Evolutionary conservation across 2,797 vertebrate genomes (phyloP), one percentile per base, ranked within the genome.

Genomic region (Acanthurus leucopareius): DNA sequence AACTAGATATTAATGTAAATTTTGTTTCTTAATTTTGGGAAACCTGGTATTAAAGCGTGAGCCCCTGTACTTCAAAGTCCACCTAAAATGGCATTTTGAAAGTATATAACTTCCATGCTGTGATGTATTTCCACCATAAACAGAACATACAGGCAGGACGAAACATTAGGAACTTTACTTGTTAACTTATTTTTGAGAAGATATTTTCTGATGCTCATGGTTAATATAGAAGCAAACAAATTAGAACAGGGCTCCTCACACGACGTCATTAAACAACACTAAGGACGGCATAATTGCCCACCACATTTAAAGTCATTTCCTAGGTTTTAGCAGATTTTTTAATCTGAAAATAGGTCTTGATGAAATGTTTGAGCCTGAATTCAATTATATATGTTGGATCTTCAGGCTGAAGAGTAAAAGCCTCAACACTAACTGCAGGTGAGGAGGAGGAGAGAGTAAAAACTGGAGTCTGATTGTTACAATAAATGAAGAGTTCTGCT

Each of bases 381-480:
- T 20, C 28, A 54, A 64, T 75, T 9, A 64, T 77, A 61, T 53
- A 71, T 71, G 71, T 56, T 15, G 20, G 69, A 48, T 52, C 48
- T 58, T 75, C 66, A 67, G 10, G 63, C 54, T 13, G 25, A 64
- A 54, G 35, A 76, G 28, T 72, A 62, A 75, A 25, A 61, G 59
- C 20, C 61, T 64, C 35, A 44, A 38, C 4, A 8, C 28, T 42
- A 40, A 9, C 52, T 69, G 51, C 44, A 68, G 74, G 49, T 75
- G 74, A 70, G 22, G 45, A 53, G 9, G 64, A 62, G 64, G 35
- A 49, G 69, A 66, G 61, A 77, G 64, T 56, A 80, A 40, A 77
- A 84, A 84, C 77, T 53, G 32, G 62, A 87, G 74, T 77, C 69
- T 73, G 73, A 63, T 81, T 85, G 69, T 91, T 80, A 66, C 69